phyloP scores from a whole-genome alignment of 2,888 invertebrate genomes.

The Hirtodrosophila cameraria region DNA sequence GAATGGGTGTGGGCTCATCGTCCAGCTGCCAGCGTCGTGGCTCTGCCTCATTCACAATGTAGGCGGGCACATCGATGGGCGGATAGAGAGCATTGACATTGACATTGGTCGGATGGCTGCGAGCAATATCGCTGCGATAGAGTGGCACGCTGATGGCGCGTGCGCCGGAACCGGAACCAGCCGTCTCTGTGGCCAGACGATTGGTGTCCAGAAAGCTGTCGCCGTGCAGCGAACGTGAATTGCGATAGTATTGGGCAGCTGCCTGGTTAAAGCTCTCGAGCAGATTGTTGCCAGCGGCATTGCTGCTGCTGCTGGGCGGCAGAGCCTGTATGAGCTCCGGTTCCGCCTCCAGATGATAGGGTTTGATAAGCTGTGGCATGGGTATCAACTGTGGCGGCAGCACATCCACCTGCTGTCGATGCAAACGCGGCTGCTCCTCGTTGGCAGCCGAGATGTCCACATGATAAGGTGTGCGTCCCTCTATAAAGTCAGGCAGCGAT shows the following conservation, averaged over 20 bases:
- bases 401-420: constrained; percentile 83
- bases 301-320: constrained; percentile 64
- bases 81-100: constrained; percentile 71
- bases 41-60: constrained; percentile 55
- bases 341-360: constrained; percentile 82
- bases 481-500: constrained; percentile 85
- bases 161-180: constrained; percentile 15
- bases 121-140: constrained; percentile 68
- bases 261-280: constrained; percentile 68
- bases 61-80: constrained; percentile 76
- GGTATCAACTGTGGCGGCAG: constrained; percentile 81
- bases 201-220: constrained; percentile 74
- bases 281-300: constrained; percentile 55
- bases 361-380: constrained; percentile 82
- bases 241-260: constrained; percentile 70
- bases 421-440: constrained; percentile 71
- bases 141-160: constrained; percentile 68
- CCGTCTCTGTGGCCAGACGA: constrained; percentile 42
- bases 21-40: constrained; percentile 67
- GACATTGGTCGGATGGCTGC: constrained; percentile 8
- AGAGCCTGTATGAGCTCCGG: constrained; percentile 80
- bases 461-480: constrained; percentile 88
- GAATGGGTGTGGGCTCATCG: constrained; percentile 66
- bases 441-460: constrained; percentile 86
- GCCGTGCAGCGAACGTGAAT: constrained; percentile 73